Conservation (phyloP, 2,113 vertebrate genomes). For the Lonchura striata region DNA sequence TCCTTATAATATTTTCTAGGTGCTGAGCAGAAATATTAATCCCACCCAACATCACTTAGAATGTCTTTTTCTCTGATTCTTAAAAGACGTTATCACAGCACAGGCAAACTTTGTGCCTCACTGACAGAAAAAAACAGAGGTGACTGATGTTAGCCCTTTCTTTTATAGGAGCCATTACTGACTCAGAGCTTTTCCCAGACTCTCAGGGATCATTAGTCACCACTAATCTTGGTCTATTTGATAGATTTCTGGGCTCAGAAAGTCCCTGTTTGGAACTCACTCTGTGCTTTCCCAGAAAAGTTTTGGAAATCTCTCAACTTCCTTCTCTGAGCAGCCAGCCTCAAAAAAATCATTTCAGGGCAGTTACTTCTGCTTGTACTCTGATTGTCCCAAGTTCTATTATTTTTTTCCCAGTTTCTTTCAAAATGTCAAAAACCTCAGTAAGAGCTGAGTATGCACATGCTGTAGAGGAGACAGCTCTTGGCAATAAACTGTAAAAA, state of each 20-base stretch:
- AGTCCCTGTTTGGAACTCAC: slow-evolving; percentile 30
- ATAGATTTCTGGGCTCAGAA: slow-evolving; percentile 19
- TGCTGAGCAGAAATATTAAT: background rate
- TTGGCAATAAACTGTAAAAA: background rate
- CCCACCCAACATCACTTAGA: background rate
- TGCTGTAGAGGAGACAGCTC: background rate
- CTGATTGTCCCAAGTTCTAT: background rate
- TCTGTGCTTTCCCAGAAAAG: slow-evolving; percentile 33
- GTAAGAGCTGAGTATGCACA: background rate
- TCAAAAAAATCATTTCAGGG: background rate
- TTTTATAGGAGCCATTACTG: background rate
- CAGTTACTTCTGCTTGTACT: background rate
- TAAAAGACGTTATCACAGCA: background rate
- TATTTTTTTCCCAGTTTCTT: background rate
- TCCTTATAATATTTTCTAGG: background rate
- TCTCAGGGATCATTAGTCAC: background rate
- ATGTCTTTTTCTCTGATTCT: background rate
- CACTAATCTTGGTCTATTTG: background rate
- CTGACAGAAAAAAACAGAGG: background rate
- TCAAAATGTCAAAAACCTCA: background rate
- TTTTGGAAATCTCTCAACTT: slow-evolving; percentile 41
- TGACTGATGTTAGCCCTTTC: background rate
- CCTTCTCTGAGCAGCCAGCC: background rate
- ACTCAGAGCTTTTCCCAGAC: background rate
- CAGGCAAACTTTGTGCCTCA: background rate